Evolutionary conservation across 2,113 vertebrate species (phyloP), one percentile per base, ranked within the genome.

Genomic region (Bufo bufo): DNA sequence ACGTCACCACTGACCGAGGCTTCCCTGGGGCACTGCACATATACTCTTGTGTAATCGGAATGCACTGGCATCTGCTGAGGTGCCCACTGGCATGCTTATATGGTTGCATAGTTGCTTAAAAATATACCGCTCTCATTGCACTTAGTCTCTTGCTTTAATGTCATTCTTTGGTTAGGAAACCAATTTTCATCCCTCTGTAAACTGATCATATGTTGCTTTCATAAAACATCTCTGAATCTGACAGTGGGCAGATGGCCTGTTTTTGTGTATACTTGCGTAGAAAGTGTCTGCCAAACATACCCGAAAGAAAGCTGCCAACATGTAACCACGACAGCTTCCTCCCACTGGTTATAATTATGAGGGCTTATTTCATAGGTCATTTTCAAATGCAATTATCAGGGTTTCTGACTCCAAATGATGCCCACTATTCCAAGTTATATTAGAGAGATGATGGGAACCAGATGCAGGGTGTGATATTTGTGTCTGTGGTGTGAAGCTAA

Each of bases 131-230:
- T 23, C 13, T 0, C 8, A 11, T 4, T 77, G 50, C 50, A 23
- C 77, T 56, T 85, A 59, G 80, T 65, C 11, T 65, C 4, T 47
- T 80, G 52, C 13, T 6, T 19, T 14, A 17, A 4, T 20, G 43
- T 65, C 16, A n/a, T 49, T 63, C 47, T 66, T 13, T 58, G 50
- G 77, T 80, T 66, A 19, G 63, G 16, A 66, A 83, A 83, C 19
- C 63, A 10, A 69, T 83, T 83, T 83, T 83, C 49, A 66, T 83
- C 20, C 12, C 47, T 50, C 11, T 66, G 47, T 66, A 83, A 69
- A 83, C 45, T 83, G 81, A 16, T 63, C 81, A 83, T 83, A 83
- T 84, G 82, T 58, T 84, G 65, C 82, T 84, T 84, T 72, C 66
- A 84, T 56, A 43, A 52, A 84, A 84, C 66, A 84, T 16, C 82